Conservation (phyloP, 1,140 invertebrate genomes). For the Drosophila guanche region DNA sequence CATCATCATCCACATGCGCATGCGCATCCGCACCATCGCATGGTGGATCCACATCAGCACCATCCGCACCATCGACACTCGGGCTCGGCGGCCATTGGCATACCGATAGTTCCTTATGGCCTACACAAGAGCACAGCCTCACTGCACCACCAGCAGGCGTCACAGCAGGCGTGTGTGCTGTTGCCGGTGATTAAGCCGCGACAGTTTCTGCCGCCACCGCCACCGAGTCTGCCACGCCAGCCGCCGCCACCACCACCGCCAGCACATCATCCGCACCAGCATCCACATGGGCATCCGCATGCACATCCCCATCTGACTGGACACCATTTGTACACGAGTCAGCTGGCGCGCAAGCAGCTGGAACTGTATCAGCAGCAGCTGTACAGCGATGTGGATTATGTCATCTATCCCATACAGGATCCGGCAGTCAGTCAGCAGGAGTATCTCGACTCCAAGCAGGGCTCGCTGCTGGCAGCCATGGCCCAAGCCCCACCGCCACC, state of each 20-base stretch:
- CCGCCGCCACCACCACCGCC: constrained; percentile 85
- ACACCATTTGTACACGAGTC: constrained; percentile 85
- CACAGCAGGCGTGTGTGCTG: constrained; percentile 81
- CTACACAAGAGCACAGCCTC: constrained; percentile 80
- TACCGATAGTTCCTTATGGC: constrained; percentile 80
- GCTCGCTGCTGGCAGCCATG: constrained; percentile 87
- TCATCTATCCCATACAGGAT: constrained; percentile 94
- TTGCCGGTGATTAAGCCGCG: constrained; percentile 82
- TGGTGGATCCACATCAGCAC: constrained; percentile 15
- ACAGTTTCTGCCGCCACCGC: constrained; percentile 84
- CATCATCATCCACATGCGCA: constrained; percentile 46
- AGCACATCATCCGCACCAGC: constrained; percentile 33
- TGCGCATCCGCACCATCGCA: not conserved
- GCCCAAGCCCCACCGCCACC: constrained; percentile 85
- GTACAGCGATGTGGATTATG: constrained; percentile 94
- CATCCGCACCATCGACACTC: constrained; percentile 55
- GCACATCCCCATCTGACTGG: constrained; percentile 84
- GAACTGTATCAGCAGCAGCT: constrained; percentile 93
- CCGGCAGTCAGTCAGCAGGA: constrained; percentile 94
- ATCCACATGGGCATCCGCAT: constrained; percentile 61
- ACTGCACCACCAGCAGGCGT: constrained; percentile 58
- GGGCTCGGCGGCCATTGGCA: constrained; percentile 73
- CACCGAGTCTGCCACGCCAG: constrained; percentile 84
- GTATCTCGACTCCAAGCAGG: constrained; percentile 93
- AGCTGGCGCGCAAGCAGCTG: constrained; percentile 90